Percentiles rank a stretch among this genome's conserved stretches.
Conservation (phyloP, 2,113 vertebrate genomes). For the Pterophyllum scalare region DNA sequence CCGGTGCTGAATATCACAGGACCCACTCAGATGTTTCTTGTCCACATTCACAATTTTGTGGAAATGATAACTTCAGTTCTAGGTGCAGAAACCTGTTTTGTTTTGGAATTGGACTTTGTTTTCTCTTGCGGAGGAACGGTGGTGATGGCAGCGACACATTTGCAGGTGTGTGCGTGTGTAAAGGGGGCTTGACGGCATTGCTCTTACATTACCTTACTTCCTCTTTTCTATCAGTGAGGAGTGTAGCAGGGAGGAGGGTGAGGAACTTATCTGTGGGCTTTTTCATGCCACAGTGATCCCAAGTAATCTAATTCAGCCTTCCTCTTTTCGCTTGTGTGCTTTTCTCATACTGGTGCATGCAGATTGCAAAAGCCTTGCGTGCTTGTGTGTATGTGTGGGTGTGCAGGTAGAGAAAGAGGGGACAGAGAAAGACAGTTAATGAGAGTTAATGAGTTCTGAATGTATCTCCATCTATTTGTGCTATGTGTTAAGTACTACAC, state of each 20-base stretch:
- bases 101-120: slow-evolving; percentile 38
- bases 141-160: neutral
- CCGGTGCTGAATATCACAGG: neutral
- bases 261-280: slow-evolving; percentile 73
- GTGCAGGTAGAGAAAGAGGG: slow-evolving; percentile 29
- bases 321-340: slow-evolving; percentile 73
- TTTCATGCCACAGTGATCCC: slow-evolving; percentile 79
- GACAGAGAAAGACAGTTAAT: slow-evolving; percentile 38
- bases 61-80: slow-evolving; percentile 7
- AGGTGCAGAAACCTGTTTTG: slow-evolving; percentile 29
- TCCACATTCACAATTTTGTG: slow-evolving; percentile 7
- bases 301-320: slow-evolving; percentile 79
- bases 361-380: slow-evolving; percentile 60
- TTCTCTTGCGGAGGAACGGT: slow-evolving; percentile 21
- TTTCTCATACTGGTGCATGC: slow-evolving; percentile 71
- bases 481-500: slow-evolving; percentile 41
- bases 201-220: slow-evolving; percentile 72
- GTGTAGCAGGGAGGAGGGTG: slow-evolving; percentile 54
- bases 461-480: slow-evolving; percentile 65
- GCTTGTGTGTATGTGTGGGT: slow-evolving; percentile 13
- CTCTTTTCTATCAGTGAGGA: slow-evolving; percentile 60
- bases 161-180: slow-evolving; percentile 22
- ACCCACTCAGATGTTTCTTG: neutral
- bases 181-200: slow-evolving; percentile 21
- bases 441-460: slow-evolving; percentile 65